Evolutionary conservation across 2,888 invertebrate species (phyloP), one percentile per base, ranked within the genome.

Genomic region (Ptilodon capucinus): DNA sequence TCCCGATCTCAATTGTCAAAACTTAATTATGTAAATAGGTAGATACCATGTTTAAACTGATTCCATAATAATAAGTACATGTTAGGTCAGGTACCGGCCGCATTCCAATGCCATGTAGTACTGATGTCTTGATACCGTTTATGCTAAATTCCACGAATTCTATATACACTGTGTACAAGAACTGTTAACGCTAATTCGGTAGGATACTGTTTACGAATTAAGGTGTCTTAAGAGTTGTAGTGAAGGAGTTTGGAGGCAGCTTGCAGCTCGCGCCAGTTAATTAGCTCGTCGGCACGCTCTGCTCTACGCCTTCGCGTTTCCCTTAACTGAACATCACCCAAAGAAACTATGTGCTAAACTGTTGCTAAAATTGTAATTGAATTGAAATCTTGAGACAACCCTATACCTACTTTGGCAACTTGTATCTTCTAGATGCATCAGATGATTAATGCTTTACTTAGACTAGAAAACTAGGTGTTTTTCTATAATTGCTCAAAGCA

Each of bases 271-370:
- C 35, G 60, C 60, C 63, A 55, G 68, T 68, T 76, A 76, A 78
- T 77, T 74, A 77, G 64, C 68, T 64, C 68, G 60, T 54, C 64
- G 64, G 64, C 65, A 71, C 68, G 71, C 66, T 61, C 57, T 49
- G 46, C 52, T 54, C 46, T 48, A 54, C 28, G 56, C 58, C 53
- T 57, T 42, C 39, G 17, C 46, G 43, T 58, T 55, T 55, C 56
- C 59, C 48, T 52, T 60, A 55, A 53, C 46, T 18, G 48, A 54
- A 57, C 60, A 64, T 67, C 60, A 65, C 60, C 57, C 57, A 52
- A 56, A 14, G 14, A 32, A 32, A 14, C 32, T 7, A 7, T 8
- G 13, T 32, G 30, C 28, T 28, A 28, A 4, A 28, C n/a, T 6
- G 21, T 4, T 7, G 4, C 21, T 4, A 21, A 21, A 7, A 21